A percentile compares a stretch with the other conserved stretches of the same genome.
Evolutionary conservation across 2,797 vertebrate species (phyloP).

Genomic region (Peromyscus eremicus): DNA sequence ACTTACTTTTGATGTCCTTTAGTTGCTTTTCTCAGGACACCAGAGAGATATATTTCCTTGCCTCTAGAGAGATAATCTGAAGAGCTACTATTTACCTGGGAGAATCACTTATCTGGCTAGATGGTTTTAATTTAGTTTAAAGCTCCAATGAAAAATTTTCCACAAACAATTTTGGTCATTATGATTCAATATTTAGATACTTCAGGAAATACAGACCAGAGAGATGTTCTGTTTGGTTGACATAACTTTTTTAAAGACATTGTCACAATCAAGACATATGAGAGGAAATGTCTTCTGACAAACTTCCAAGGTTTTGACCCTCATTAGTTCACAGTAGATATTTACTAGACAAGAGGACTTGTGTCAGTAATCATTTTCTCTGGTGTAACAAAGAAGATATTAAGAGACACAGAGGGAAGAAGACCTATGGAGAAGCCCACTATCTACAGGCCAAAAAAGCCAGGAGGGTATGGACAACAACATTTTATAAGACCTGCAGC

Average conservation of each 20-base stretch:
- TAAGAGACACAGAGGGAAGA: not conserved
- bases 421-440: not conserved
- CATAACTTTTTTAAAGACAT: not conserved
- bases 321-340: not conserved
- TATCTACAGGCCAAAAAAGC: not conserved
- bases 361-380: not conserved
- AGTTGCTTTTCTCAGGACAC: not conserved
- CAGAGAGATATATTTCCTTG: not conserved
- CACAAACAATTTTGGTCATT: not conserved
- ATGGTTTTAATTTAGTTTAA: not conserved
- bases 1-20: not conserved
- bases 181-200: not conserved
- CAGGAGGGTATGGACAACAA: not conserved
- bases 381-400: not conserved
- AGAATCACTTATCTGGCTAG: not conserved
- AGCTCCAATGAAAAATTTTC: not conserved
- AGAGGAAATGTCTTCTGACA: not conserved
- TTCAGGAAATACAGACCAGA: not conserved
- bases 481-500: not conserved
- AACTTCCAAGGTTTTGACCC: not conserved
- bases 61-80: not conserved
- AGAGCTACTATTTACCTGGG: rapidly evolving
- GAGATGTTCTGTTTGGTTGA: not conserved
- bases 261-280: not conserved
- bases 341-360: not conserved